phyloP scores from a whole-genome alignment of 1,140 invertebrate species.

The Hylyphantes graminicola region DNA sequence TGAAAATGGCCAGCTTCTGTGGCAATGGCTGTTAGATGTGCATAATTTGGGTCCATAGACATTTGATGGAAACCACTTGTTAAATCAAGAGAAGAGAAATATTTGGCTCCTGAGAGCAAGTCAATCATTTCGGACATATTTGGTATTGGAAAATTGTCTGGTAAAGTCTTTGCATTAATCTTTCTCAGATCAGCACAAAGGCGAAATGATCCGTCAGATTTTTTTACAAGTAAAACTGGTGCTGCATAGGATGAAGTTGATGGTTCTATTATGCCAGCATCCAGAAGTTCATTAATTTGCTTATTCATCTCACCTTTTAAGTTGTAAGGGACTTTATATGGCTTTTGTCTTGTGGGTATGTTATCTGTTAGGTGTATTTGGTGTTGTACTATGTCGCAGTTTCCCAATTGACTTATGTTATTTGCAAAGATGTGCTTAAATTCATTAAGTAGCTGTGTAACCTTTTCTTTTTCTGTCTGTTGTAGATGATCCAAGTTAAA shows the following conservation, averaged over 20 bases:
- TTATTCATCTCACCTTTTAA: conserved; percentile 1
- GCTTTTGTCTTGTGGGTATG: conserved; percentile 1
- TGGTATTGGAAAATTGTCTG: neutral
- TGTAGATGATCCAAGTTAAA: neutral
- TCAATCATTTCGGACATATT: conserved; percentile 9
- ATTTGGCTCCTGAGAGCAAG: neutral
- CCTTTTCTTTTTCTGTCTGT: neutral
- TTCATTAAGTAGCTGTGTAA: neutral
- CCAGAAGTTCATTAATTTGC: conserved; percentile 62
- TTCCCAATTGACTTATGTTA: neutral
- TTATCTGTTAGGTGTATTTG: conserved; percentile 4
- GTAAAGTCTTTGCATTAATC: conserved; percentile 63
- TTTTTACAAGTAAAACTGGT: conserved; percentile 64
- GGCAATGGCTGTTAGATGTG: conserved; percentile 54
- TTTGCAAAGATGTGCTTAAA: neutral
- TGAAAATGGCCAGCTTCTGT: conserved; percentile 49
- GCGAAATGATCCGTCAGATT: conserved; percentile 62
- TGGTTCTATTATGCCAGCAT: conserved; percentile 64
- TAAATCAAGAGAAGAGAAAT: conserved; percentile 57
- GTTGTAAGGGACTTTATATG: neutral
- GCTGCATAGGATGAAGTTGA: conserved; percentile 68
- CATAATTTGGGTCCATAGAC: neutral
- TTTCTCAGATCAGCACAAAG: conserved; percentile 66
- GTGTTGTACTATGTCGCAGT: neutral
- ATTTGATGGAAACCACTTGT: conserved; percentile 55